Conservation (phyloP, 53 echinoderm and acorn worm species). For the Holothuria scabra region DNA sequence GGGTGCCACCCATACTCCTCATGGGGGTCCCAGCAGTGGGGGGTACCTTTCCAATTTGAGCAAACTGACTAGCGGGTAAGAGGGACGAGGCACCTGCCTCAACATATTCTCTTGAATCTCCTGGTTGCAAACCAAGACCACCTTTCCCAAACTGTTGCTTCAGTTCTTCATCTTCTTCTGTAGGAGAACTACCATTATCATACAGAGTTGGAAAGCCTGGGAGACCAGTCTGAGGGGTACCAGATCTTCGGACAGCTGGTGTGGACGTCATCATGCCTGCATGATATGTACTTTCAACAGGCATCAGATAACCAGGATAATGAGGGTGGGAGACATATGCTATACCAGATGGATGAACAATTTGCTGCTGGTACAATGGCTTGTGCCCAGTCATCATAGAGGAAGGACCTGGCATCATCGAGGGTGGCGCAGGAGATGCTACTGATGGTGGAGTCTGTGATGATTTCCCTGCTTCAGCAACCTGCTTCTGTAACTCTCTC, state of each 20-base stretch:
- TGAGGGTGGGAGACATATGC: slow-evolving; percentile 38
- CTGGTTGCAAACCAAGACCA: neutral
- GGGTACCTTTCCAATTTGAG: neutral
- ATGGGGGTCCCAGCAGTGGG: slow-evolving; percentile 8
- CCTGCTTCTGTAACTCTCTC: slow-evolving; percentile 30
- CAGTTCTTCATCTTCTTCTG: slow-evolving; percentile 41
- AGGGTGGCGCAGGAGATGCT: slow-evolving; percentile 13
- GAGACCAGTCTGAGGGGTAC: slow-evolving; percentile 5
- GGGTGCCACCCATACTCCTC: slow-evolving; percentile 4
- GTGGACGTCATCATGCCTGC: slow-evolving; percentile 32
- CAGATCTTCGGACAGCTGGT: slow-evolving; percentile 19
- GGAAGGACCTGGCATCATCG: slow-evolving; percentile 23
- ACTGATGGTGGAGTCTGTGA: slow-evolving; percentile 22
- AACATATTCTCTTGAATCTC: slow-evolving; percentile 13
- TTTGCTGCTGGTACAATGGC: slow-evolving; percentile 17
- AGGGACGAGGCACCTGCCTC: neutral
- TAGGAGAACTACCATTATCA: slow-evolving; percentile 28
- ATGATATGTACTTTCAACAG: slow-evolving; percentile 6
- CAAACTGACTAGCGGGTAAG: slow-evolving; percentile 2
- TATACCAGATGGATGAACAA: slow-evolving; percentile 5
- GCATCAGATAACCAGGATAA: slow-evolving; percentile 20
- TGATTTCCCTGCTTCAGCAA: slow-evolving; percentile 17
- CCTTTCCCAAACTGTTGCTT: slow-evolving; percentile 42
- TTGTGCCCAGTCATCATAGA: slow-evolving; percentile 28
- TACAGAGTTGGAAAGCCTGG: neutral